Evolutionary conservation across 2,113 vertebrate species (phyloP).

Genomic region (Archilochus colubris): DNA sequence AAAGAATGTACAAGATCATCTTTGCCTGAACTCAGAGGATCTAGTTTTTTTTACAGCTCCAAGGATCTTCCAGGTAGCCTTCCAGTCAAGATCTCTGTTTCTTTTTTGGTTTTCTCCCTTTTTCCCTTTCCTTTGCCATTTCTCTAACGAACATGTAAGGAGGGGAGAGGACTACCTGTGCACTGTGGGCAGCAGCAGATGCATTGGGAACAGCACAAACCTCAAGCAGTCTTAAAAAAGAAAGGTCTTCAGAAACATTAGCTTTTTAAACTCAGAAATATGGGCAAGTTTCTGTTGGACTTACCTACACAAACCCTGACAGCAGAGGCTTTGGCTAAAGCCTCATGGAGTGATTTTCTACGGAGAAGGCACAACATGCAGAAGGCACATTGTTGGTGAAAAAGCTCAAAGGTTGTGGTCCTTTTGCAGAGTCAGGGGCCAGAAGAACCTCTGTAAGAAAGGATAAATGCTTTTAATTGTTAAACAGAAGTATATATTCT

Average conservation of each 20-base stretch:
- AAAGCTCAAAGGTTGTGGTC: background rate
- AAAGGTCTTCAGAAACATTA: background rate
- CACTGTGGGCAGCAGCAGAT: background rate
- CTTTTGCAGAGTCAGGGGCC: background rate
- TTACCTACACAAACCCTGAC: background rate
- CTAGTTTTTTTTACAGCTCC: background rate
- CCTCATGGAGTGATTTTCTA: background rate
- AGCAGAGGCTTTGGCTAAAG: background rate
- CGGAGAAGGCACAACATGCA: background rate
- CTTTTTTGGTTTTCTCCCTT: background rate
- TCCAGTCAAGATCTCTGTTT: background rate
- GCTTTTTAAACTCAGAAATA: background rate
- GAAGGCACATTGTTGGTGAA: background rate
- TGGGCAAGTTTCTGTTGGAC: background rate
- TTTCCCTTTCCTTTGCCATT: background rate
- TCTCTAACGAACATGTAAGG: fast-evolving
- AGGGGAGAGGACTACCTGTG: background rate
- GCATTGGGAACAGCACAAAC: fast-evolving
- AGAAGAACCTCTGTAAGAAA: background rate
- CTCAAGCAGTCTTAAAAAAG: background rate
- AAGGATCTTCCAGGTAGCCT: background rate
- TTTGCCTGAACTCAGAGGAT: background rate
- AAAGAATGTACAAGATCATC: background rate
- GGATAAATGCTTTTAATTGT: background rate
- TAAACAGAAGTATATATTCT: background rate